phyloP scores from a whole-genome alignment of 2,888 invertebrate genomes.

The Chesias legatella region DNA sequence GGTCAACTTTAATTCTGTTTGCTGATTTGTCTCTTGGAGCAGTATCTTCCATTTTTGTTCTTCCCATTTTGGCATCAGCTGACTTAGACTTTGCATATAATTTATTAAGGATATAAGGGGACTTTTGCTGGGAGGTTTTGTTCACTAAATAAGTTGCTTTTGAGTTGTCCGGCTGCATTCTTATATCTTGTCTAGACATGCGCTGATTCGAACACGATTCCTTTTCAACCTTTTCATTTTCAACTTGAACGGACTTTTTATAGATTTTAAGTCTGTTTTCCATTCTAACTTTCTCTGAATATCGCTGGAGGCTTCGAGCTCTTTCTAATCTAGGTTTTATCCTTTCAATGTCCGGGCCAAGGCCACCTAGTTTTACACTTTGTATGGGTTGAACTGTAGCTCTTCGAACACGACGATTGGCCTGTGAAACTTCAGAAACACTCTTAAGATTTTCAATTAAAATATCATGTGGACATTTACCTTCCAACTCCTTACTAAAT shows the following conservation, averaged over 20 bases:
- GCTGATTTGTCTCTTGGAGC: conserved; percentile 14
- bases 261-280: conserved; percentile 69
- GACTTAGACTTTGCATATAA: conserved; percentile 48
- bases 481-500: conserved; percentile 15
- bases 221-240: conserved; percentile 42
- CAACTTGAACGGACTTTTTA: conserved; percentile 53
- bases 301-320: conserved; percentile 70
- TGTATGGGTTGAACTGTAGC: conserved; percentile 46
- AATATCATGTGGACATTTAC: conserved; percentile 36
- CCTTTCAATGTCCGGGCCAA: conserved; percentile 67
- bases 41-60: conserved; percentile 5
- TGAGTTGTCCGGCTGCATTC: conserved; percentile 28
- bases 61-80: conserved; percentile 36
- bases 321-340: conserved; percentile 68
- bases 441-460: conserved; percentile 54
- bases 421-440: conserved; percentile 61
- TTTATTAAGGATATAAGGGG: conserved; percentile 33
- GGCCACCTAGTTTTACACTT: conserved; percentile 60
- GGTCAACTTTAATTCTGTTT: conserved; percentile 9
- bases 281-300: conserved; percentile 72
- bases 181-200: conserved; percentile 19
- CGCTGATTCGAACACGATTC: conserved; percentile 31
- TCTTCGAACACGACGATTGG: conserved; percentile 44
- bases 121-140: conserved; percentile 43
- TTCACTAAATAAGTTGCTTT: conserved; percentile 59